Base-by-base conservation (phyloP, 1,140 invertebrate genomes). In the Theocolax elegans region DNA sequence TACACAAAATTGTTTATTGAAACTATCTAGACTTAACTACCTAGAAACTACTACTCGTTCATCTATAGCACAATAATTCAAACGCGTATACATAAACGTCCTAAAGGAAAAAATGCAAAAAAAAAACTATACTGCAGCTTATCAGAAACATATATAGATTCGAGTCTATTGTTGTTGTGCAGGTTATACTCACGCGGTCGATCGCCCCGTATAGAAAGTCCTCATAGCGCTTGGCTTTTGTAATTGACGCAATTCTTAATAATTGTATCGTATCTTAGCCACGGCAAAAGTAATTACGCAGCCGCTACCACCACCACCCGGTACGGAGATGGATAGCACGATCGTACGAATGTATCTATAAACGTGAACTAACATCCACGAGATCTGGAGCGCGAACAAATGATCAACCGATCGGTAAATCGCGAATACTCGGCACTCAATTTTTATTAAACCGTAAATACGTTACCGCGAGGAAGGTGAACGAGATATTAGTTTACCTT, bases 181-280 rank as follows among this genome's bases (percentile, higher is more conserved):
- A 25, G 49, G 23, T 53, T 44, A 15, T 15, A 44, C 42, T 44
- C 42, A 15, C n/a, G 42, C 42, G 42, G 42, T 56, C 8, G 53
- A 31, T 56, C 53, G 29, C n/a, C n/a, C 6, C n/a, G 15, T 35
- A n/a, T 56, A 56, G 53, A 56, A 56, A 56, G 53, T 56, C 29
- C 42, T 44, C 3, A n/a, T n/a, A 2, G 19, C 21, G 3, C 42
- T 1, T 9, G 8, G 17, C 40, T 42, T 25, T 29, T 59, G 12
- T 59, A 27, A 48, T 62, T 48, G 42, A 35, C n/a, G 59, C 59
- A 62, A 62, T 48, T 48, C 25, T 31, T 48, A 31, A 62, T 62
- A 62, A 60, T 62, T 17, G 42, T 29, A 54, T 56, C 53, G 25
- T 21, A 62, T 46, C 59, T 48, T 27, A 4, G 10, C 42, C n/a